These are phyloP conservation scores for Virgularia gustaviana DNA, from an alignment of 92 coral and sea anemone genomes.

Conservation along the genomic window DNA sequence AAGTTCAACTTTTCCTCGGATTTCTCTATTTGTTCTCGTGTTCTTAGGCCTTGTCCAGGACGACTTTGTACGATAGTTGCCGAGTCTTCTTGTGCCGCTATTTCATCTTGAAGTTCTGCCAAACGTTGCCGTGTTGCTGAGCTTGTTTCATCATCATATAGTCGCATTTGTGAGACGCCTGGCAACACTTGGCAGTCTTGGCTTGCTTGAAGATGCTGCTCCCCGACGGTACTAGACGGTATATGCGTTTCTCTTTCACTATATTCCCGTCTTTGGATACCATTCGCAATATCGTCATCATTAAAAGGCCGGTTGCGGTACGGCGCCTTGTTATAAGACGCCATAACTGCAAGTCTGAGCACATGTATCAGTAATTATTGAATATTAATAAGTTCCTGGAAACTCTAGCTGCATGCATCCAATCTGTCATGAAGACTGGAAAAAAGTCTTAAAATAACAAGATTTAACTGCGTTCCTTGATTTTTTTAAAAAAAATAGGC, in stretches of 20 bases:
- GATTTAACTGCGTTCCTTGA: no score
- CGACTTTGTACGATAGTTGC: slow-evolving; percentile 18
- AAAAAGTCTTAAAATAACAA: no score
- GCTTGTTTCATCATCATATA: slow-evolving; percentile 14
- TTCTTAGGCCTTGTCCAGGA: neutral
- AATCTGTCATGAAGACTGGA: no score
- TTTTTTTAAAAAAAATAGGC: no score
- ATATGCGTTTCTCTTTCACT: neutral
- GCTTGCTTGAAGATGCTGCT: no score
- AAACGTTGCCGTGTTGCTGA: slow-evolving; percentile 26
- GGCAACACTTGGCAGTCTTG: no score
- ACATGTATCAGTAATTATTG: neutral
- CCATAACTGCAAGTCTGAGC: slow-evolving; percentile 2
- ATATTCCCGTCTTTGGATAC: slow-evolving; percentile 1
- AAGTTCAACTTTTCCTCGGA: slow-evolving; percentile 20
- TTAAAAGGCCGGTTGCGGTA: neutral
- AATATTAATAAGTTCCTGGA: slow-evolving; percentile 16
- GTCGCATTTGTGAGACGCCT: no score
- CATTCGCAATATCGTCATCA: neutral
- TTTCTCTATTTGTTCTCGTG: slow-evolving; percentile 3
- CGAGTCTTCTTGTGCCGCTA: slow-evolving; percentile 25
- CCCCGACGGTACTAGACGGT: no score
- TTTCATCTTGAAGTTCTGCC: slow-evolving; percentile 33
- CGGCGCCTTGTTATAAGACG: neutral
- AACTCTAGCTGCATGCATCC: no score